Base-by-base conservation (phyloP, 2,797 vertebrate genomes). In the Synanceia verrucosa region DNA sequence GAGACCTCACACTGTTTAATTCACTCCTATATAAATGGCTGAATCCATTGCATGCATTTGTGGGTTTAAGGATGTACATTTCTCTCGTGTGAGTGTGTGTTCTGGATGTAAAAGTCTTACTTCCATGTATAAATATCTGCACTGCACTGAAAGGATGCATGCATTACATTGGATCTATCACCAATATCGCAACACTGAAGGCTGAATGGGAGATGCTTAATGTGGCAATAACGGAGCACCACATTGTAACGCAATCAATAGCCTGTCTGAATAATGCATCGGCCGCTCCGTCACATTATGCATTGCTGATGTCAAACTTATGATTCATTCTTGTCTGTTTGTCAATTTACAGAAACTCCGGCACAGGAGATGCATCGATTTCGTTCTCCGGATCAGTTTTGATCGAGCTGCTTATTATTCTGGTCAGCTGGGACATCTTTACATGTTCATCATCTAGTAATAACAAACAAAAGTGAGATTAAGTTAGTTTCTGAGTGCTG, bases 211-310 rank as follows among this genome's bases (percentile, higher is more conserved):
- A 62, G 44, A 26, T 14, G 31, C 55, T 41, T 80, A 58, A 78
- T 77, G 65, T 37, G 53, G 21, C 44, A 65, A 84, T 82, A 77
- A 83, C 57, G 21, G 23, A 68, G 43, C 16, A 11, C 29, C 51
- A 63, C 77, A 80, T 78, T 78, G 79, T 81, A 70, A 58, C 52
- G 10, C 28, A 50, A 88, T 89, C 82, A 83, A 86, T 88, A 78
- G 58, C 33, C 36, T 0, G 31, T 65, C 81, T 85, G 70, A 83
- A 83, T 88, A 78, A 86, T 78, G 56, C 70, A 86, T 58, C 34
- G 53, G 43, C 46, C 18, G 19, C 65, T 56, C 61, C 69, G 13
- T 87, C 83, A 84, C 80, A 88, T 90, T 83, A 88, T 86, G 76
- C 82, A 62, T 41, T 4, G 24, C 76, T 68, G 59, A 65, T 84